phyloP scores from a whole-genome alignment of 2,888 invertebrate genomes.

The Acleris cristana region DNA sequence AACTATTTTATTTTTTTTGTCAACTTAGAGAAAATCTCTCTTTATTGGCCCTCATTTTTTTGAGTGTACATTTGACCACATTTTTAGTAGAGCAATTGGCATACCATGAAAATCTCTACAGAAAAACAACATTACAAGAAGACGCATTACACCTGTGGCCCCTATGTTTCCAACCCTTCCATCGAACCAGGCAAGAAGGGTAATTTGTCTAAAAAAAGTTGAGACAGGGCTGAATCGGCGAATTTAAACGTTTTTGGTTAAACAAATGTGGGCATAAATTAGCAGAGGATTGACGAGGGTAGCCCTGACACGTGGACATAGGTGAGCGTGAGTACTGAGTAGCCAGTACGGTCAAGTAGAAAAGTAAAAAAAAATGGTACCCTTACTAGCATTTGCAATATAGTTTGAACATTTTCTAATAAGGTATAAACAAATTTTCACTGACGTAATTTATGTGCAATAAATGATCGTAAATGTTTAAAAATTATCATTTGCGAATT shows the following conservation, averaged over 20 bases:
- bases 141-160: slow-evolving; percentile 5
- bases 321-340: slow-evolving; percentile 37
- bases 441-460: too few relatives aligned
- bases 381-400: too few relatives aligned
- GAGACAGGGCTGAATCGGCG: slow-evolving; percentile 69
- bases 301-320: slow-evolving; percentile 56
- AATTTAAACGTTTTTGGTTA: slow-evolving; percentile 75
- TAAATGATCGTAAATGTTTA: too few relatives aligned
- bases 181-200: slow-evolving; percentile 52
- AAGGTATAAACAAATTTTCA: not conserved
- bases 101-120: not conserved
- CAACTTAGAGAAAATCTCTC: too few relatives aligned
- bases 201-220: slow-evolving; percentile 64
- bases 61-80: too few relatives aligned
- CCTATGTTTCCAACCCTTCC: slow-evolving; percentile 27
- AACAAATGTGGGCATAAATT: slow-evolving; percentile 78
- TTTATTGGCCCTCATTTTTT: too few relatives aligned
- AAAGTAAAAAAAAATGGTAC: not conserved
- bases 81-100: not conserved
- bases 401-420: not conserved
- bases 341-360: slow-evolving; percentile 36
- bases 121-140: slow-evolving; percentile 10
- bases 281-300: slow-evolving; percentile 77
- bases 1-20: too few relatives aligned
- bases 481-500: too few relatives aligned